Percentiles rank a stretch among this genome's conserved stretches.
These are phyloP conservation scores for Ashinkailepas kermadecensis DNA, from an alignment of 2,888 invertebrate species.

Conservation along the genomic window DNA sequence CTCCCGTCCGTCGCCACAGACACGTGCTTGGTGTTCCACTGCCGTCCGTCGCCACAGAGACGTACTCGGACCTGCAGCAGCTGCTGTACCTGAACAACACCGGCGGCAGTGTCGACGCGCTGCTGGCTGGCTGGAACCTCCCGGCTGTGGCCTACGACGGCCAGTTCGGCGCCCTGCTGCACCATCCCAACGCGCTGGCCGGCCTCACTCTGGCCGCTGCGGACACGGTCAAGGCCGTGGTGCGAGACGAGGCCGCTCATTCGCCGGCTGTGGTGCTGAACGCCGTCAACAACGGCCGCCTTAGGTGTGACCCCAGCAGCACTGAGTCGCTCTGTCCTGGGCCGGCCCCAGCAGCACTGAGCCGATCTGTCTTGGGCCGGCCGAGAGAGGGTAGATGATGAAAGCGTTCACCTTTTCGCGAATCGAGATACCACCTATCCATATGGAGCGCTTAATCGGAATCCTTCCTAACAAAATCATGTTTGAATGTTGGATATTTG, in stretches of 20 bases:
- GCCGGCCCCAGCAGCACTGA: neutral
- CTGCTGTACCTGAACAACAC: neutral
- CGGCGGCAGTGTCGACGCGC: neutral
- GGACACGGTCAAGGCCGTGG: neutral
- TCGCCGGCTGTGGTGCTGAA: neutral
- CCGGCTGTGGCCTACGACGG: neutral
- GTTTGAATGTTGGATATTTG: too few relatives aligned
- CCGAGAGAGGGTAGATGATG: too few relatives aligned
- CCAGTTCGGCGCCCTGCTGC: neutral
- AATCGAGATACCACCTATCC: too few relatives aligned
- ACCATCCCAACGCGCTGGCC: neutral
- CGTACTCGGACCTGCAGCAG: neutral
- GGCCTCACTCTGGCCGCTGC: neutral
- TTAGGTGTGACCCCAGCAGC: neutral
- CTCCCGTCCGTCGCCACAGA: too few relatives aligned
- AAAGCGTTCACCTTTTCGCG: too few relatives aligned
- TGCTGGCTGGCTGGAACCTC: neutral
- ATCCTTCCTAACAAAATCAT: too few relatives aligned
- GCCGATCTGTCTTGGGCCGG: too few relatives aligned
- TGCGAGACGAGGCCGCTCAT: neutral
- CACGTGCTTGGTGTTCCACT: too few relatives aligned
- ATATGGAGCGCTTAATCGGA: too few relatives aligned
- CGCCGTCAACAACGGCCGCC: conserved; percentile 19
- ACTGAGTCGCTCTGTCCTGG: neutral
- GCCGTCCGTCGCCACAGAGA: neutral